A percentile compares a stretch with the other conserved stretches of the same genome.
Evolutionary conservation across 2,113 vertebrate genomes (phyloP).

Genomic region (Aldabrachelys gigantea): DNA sequence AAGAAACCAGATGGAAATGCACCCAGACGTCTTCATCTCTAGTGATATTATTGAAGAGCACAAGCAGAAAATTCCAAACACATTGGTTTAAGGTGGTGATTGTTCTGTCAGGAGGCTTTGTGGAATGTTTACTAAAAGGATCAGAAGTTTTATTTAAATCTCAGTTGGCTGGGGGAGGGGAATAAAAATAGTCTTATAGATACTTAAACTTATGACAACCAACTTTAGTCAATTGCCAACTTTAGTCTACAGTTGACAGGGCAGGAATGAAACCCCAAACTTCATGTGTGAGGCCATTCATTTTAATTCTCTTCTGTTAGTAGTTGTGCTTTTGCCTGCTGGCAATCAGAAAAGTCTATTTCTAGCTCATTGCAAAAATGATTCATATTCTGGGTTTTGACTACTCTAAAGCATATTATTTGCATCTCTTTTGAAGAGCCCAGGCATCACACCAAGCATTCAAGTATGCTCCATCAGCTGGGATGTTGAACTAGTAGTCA

Average conservation of each 20-base stretch:
- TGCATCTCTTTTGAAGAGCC: neutral
- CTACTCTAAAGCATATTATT: neutral
- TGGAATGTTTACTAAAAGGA: slow-evolving; percentile 70
- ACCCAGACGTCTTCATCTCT: slow-evolving; percentile 39
- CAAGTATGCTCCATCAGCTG: neutral
- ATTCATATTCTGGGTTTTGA: neutral
- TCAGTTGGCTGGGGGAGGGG: slow-evolving; percentile 23
- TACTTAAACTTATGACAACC: neutral
- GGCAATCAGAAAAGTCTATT: neutral
- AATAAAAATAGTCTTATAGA: neutral
- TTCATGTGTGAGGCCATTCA: neutral
- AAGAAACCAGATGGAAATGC: slow-evolving; percentile 74
- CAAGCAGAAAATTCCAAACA: slow-evolving; percentile 56
- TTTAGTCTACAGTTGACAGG: slow-evolving; percentile 23
- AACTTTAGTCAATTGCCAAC: slow-evolving; percentile 5
- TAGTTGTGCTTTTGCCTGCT: slow-evolving; percentile 35
- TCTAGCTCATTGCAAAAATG: neutral
- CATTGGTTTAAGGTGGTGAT: slow-evolving; percentile 72
- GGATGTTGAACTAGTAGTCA: neutral
- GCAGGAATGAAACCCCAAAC: neutral
- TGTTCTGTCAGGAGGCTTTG: slow-evolving; percentile 70
- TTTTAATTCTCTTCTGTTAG: neutral
- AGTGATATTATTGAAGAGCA: slow-evolving; percentile 54
- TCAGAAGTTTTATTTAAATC: slow-evolving; percentile 74
- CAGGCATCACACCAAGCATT: neutral